These are phyloP conservation scores for Tipula lateralis DNA, from an alignment of 2,888 invertebrate genomes.

Conservation along the genomic window DNA sequence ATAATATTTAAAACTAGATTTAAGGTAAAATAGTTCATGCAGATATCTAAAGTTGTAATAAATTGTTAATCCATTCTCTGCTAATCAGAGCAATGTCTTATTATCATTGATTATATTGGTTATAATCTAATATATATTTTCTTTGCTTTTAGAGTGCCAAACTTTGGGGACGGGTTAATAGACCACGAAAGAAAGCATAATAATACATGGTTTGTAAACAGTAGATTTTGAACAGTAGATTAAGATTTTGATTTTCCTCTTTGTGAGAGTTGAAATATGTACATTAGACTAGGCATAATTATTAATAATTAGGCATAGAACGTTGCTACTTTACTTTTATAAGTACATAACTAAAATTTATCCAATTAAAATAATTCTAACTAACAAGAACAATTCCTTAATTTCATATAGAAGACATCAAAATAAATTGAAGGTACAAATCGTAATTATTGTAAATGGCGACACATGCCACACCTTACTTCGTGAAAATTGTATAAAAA, in stretches of 20 bases:
- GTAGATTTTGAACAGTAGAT: slow-evolving; percentile 1
- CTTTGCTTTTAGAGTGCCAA: slow-evolving; percentile 19
- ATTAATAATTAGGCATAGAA: no score
- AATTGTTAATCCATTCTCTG: neutral
- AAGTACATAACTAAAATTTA: no score
- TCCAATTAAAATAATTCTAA: no score
- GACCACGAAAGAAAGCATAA: neutral
- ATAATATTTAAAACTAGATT: neutral
- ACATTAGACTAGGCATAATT: no score
- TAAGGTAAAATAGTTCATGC: neutral
- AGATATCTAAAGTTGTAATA: neutral
- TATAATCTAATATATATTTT: neutral
- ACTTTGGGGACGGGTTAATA: slow-evolving; percentile 19
- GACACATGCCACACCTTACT: no score
- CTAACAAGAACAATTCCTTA: no score
- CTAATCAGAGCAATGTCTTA: neutral
- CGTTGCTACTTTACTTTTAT: no score
- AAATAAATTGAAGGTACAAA: no score
- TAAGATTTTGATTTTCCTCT: neutral
- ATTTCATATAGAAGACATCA: no score
- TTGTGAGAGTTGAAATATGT: neutral
- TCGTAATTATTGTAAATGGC: no score
- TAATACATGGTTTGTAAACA: slow-evolving; percentile 19
- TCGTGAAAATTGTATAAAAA: no score
- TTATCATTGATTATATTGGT: neutral